Percentiles rank a stretch among this genome's conserved stretches.
Conservation (phyloP, 2,888 invertebrate species). For the Tenthredo mesomela region DNA sequence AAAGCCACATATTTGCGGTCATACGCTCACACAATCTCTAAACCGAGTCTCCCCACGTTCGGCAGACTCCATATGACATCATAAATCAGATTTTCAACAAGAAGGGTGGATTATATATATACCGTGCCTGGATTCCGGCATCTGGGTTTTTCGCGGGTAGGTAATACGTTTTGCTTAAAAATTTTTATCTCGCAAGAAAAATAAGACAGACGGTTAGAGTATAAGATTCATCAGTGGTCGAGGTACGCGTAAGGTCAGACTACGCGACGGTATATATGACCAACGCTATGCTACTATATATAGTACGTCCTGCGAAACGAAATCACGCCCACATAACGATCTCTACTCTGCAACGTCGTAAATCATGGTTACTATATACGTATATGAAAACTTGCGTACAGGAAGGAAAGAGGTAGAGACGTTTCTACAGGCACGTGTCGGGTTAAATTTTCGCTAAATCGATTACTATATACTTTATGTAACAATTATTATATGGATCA, state of each 20-base stretch:
- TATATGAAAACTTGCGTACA: neutral
- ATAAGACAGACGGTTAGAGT: neutral
- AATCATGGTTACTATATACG: constrained; percentile 37
- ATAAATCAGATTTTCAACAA: constrained; percentile 14
- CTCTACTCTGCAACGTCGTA: constrained; percentile 32
- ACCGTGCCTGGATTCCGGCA: neutral
- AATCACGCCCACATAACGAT: constrained; percentile 38
- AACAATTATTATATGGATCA: neutral
- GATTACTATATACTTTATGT: neutral
- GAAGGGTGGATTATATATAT: constrained; percentile 22
- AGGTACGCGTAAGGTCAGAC: constrained; percentile 15
- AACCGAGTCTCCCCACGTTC: constrained; percentile 19
- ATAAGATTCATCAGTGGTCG: neutral
- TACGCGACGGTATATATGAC: constrained; percentile 2
- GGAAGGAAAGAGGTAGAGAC: constrained; percentile 17
- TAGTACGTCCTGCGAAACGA: neutral
- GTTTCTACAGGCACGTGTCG: constrained; percentile 20
- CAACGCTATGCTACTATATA: neutral
- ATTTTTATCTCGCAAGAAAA: neutral
- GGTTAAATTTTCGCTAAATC: constrained; percentile 8
- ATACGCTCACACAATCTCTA: neutral
- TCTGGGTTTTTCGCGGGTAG: neutral
- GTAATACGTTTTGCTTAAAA: constrained; percentile 5
- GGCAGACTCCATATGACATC: neutral
- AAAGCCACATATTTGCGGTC: neutral